Evolutionary conservation across 2,113 vertebrate genomes (phyloP).

Genomic region (Tragelaphus scriptus): DNA sequence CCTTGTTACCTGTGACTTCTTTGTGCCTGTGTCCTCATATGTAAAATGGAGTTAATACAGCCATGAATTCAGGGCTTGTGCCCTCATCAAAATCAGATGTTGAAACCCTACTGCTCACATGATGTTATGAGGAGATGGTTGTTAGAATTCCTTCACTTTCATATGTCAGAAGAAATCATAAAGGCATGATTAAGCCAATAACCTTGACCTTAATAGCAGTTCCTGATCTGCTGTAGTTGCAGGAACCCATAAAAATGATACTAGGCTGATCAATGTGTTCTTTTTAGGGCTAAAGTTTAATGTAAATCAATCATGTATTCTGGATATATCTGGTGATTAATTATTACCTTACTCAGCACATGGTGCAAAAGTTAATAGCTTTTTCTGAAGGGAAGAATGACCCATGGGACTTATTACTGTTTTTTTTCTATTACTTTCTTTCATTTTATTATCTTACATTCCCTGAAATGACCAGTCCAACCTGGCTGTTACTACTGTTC

Average conservation of each 20-base stretch:
- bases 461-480: slow-evolving; percentile 3
- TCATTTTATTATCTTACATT: slow-evolving; percentile 30
- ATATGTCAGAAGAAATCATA: background rate
- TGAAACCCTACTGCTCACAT: background rate
- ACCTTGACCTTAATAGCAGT: background rate
- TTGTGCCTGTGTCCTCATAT: background rate
- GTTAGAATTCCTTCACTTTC: background rate
- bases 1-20: background rate
- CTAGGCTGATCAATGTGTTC: background rate
- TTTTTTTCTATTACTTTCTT: background rate
- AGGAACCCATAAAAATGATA: background rate
- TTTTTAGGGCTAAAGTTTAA: slow-evolving; percentile 21
- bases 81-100: background rate
- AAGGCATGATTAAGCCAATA: background rate
- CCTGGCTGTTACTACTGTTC: background rate
- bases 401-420: background rate
- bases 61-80: background rate
- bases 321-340: slow-evolving; percentile 27
- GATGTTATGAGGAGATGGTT: background rate
- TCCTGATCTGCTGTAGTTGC: background rate
- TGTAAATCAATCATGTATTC: slow-evolving; percentile 24
- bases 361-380: background rate
- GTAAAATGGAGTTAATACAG: background rate
- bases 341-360: background rate
- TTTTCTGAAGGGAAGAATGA: slow-evolving; percentile 16